Percentiles rank a stretch among this genome's conserved stretches.
Evolutionary conservation across 1,140 invertebrate species (phyloP).

Genomic region (Drosophila kanapiae): DNA sequence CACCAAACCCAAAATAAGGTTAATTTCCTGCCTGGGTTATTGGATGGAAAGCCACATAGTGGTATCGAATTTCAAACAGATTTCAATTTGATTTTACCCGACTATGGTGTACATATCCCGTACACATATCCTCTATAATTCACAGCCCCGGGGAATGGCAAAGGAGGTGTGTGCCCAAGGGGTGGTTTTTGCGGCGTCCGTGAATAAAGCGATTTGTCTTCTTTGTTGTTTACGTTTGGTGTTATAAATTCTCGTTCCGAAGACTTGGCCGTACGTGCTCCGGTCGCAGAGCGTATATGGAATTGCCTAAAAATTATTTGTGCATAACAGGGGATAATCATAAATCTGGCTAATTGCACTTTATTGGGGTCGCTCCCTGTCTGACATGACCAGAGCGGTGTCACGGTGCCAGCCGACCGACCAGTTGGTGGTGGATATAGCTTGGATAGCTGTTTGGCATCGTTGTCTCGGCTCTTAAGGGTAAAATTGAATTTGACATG

Average conservation of each 20-base stretch:
- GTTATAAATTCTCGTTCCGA: slow-evolving; percentile 78
- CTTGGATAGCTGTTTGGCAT: neutral
- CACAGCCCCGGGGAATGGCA: slow-evolving; percentile 28
- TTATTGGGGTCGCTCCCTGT: slow-evolving; percentile 71
- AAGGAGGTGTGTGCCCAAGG: slow-evolving; percentile 57
- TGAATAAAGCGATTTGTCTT: slow-evolving; percentile 83
- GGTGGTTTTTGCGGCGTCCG: slow-evolving; percentile 74
- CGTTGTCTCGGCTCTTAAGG: slow-evolving; percentile 59
- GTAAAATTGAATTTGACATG: slow-evolving; percentile 82
- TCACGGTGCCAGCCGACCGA: slow-evolving; percentile 6
- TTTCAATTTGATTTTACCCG: slow-evolving; percentile 83
- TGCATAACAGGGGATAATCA: slow-evolving; percentile 85
- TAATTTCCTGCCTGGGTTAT: slow-evolving; percentile 10
- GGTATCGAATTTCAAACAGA: slow-evolving; percentile 82
- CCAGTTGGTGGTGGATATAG: slow-evolving; percentile 42
- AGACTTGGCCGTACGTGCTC: slow-evolving; percentile 52
- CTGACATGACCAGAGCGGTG: slow-evolving; percentile 25
- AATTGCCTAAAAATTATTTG: slow-evolving; percentile 84
- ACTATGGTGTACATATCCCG: slow-evolving; percentile 38
- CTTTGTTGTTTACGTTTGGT: slow-evolving; percentile 81
- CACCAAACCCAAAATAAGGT: slow-evolving; percentile 38
- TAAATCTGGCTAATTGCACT: slow-evolving; percentile 85
- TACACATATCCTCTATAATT: slow-evolving; percentile 27
- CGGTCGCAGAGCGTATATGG: slow-evolving; percentile 57
- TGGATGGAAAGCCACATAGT: slow-evolving; percentile 30